Percentiles rank a stretch among this genome's conserved stretches.
These are phyloP conservation scores for Falco biarmicus DNA, from an alignment of 2,797 vertebrate genomes.

Conservation along the genomic window DNA sequence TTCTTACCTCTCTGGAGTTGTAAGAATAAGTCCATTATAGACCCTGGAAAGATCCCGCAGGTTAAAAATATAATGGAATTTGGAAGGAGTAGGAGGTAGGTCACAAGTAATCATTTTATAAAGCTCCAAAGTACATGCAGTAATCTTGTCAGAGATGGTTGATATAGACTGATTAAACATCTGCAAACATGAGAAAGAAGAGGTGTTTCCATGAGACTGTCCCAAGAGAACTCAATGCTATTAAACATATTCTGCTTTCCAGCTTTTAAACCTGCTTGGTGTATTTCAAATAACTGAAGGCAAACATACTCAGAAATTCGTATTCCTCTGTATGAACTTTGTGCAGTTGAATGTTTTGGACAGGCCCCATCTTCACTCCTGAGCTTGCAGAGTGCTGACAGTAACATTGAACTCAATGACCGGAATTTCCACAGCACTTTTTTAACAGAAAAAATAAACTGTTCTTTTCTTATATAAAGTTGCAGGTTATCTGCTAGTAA, in stretches of 20 bases:
- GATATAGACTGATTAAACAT: conserved; percentile 82
- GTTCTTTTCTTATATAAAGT: background rate
- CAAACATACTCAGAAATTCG: background rate
- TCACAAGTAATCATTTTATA: conserved; percentile 88
- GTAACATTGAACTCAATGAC: background rate
- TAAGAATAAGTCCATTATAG: conserved; percentile 89
- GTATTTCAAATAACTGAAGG: background rate
- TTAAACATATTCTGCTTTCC: background rate
- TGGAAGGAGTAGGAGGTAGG: conserved; percentile 93
- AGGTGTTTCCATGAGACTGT: background rate
- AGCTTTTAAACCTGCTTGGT: background rate
- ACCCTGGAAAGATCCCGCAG: conserved; percentile 92
- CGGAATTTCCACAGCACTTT: background rate
- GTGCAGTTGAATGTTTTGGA: background rate
- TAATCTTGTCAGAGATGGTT: conserved; percentile 84
- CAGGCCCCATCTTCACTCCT: background rate
- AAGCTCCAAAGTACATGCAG: conserved; percentile 87
- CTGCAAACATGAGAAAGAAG: conserved; percentile 72
- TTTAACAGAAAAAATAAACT: background rate
- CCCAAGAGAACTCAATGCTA: background rate
- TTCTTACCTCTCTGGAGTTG: conserved; percentile 86
- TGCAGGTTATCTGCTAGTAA: background rate
- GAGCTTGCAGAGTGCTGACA: background rate
- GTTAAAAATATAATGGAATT: conserved; percentile 99
- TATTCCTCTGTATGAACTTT: background rate